Conservation (phyloP, 2,797 vertebrate species). For the Poeciliopsis infans region DNA sequence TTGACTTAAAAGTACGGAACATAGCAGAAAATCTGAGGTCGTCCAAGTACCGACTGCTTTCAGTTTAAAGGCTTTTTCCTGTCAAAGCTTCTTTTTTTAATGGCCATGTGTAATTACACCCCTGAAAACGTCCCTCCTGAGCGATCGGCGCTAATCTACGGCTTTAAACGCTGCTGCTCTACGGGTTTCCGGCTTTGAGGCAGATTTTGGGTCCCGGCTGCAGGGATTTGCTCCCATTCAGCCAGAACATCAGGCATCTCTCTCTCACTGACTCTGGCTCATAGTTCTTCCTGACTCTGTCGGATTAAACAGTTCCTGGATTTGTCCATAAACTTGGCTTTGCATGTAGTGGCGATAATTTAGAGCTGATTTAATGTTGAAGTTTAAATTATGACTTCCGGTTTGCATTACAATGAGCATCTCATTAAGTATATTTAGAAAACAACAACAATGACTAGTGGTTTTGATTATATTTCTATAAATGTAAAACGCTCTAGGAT, state of each 20-base stretch:
- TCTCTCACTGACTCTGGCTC: background rate
- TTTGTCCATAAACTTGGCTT: background rate
- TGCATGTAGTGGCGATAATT: background rate
- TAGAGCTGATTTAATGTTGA: background rate
- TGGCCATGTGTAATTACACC: background rate
- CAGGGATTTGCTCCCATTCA: slow-evolving; percentile 14
- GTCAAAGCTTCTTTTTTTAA: background rate
- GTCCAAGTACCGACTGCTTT: background rate
- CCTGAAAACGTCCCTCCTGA: slow-evolving; percentile 6
- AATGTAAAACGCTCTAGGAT: background rate
- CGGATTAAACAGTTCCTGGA: background rate
- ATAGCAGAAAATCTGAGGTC: background rate
- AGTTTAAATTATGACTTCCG: background rate
- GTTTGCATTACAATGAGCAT: background rate
- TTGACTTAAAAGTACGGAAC: background rate
- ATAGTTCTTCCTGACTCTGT: background rate
- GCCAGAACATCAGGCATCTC: background rate
- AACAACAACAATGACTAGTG: background rate
- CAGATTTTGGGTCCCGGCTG: slow-evolving; percentile 6
- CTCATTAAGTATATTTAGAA: background rate
- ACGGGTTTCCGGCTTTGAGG: slow-evolving; percentile 8
- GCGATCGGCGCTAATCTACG: slow-evolving; percentile 3
- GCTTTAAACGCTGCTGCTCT: slow-evolving; percentile 4
- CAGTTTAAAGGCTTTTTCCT: background rate
- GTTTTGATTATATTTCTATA: background rate